Percentiles rank a stretch among this genome's conserved stretches.
Conservation (phyloP, 2,113 vertebrate species). For the Phaethon lepturus region DNA sequence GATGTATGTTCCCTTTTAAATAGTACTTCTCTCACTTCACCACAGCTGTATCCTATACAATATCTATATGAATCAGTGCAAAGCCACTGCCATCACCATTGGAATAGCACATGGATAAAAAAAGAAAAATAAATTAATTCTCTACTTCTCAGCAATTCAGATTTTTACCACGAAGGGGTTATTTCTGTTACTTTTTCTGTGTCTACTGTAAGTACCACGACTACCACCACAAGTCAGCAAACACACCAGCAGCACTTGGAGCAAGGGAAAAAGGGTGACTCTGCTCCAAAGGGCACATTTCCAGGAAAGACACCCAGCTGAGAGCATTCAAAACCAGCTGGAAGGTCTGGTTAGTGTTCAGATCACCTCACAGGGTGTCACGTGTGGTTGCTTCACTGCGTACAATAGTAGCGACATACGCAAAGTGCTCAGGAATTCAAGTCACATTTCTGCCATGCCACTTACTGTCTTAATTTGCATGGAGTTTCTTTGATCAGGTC, state of each 20-base stretch:
- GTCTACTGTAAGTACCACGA: rapidly evolving
- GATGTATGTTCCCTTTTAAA: background rate
- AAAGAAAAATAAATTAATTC: background rate
- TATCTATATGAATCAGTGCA: background rate
- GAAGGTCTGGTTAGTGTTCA: slow-evolving; percentile 44
- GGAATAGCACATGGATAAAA: background rate
- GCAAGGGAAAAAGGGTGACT: background rate
- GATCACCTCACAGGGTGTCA: background rate
- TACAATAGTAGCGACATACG: background rate
- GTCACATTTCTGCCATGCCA: background rate
- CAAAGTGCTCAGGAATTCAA: background rate
- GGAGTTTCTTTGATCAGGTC: background rate
- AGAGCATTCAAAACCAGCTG: slow-evolving; percentile 3
- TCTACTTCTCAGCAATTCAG: background rate
- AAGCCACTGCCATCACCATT: background rate
- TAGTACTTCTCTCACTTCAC: background rate
- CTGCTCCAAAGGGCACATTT: slow-evolving; percentile 10
- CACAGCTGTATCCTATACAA: background rate
- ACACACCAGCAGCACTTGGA: background rate
- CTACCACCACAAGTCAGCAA: background rate
- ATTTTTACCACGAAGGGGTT: background rate
- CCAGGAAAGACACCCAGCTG: slow-evolving; percentile 37
- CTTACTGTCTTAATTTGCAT: background rate
- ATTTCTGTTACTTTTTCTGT: background rate
- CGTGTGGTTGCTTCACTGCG: background rate